Conservation (phyloP, 1,140 invertebrate species). For the Achroia grisella region DNA sequence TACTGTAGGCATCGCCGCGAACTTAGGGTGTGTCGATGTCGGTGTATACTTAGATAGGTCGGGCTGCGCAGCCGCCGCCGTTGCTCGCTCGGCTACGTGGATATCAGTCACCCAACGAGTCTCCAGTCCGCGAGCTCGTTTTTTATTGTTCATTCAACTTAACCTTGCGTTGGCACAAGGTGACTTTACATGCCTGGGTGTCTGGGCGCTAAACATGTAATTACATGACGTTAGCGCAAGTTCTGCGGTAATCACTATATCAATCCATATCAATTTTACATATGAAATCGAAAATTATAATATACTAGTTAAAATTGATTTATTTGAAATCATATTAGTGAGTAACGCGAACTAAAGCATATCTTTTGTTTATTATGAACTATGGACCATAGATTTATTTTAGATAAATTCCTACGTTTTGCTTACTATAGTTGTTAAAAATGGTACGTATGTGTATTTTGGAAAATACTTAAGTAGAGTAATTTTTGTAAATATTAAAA, state of each 20-base stretch:
- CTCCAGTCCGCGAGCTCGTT: constrained; percentile 26
- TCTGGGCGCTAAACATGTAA: constrained; percentile 66
- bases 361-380: constrained; percentile 45
- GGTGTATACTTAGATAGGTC: not conserved
- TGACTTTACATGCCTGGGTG: constrained; percentile 67
- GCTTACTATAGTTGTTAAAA: constrained; percentile 45
- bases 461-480: constrained; percentile 35
- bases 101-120: not conserved
- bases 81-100: not conserved
- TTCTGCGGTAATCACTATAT: constrained; percentile 54
- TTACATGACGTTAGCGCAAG: constrained; percentile 58
- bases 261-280: constrained; percentile 64
- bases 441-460: constrained; percentile 33
- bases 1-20: not conserved
- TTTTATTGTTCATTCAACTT: constrained; percentile 63
- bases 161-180: constrained; percentile 65
- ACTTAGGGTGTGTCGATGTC: not conserved
- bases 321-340: constrained; percentile 25
- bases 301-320: constrained; percentile 6
- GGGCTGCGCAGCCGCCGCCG: not conserved
- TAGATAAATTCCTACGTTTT: constrained; percentile 41
- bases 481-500: constrained; percentile 55
- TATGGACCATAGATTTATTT: constrained; percentile 40
- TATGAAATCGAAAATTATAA: constrained; percentile 37
- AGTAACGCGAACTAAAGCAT: constrained; percentile 27